These are phyloP conservation scores for Charadrius vociferus DNA, from an alignment of 2,113 vertebrate genomes.

Conservation along the genomic window DNA sequence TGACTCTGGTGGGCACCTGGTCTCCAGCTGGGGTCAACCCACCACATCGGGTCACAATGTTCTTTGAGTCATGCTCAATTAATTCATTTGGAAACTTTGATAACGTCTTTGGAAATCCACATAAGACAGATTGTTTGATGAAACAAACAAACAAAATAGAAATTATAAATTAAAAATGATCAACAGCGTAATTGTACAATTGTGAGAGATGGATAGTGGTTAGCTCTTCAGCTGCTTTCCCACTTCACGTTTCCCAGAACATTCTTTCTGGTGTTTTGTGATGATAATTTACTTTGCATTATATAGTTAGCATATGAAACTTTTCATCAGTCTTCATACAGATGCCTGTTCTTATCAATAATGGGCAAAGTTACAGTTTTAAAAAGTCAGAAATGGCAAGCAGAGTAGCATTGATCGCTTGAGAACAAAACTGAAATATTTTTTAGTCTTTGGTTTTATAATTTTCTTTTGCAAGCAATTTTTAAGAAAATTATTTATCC, in stretches of 20 bases:
- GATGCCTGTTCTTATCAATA: not conserved
- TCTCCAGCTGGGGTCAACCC: not conserved
- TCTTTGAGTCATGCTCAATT: not conserved
- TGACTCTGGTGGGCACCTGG: accelerated
- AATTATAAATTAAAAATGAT: not conserved
- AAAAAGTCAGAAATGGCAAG: not conserved
- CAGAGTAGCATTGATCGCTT: accelerated
- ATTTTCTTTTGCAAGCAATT: not conserved
- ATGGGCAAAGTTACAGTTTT: not conserved
- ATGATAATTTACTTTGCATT: not conserved
- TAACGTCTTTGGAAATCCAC: not conserved
- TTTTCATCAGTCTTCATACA: not conserved
- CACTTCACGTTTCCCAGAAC: not conserved
- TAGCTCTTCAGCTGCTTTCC: not conserved
- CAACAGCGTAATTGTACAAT: not conserved
- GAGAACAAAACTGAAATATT: not conserved
- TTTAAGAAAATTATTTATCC: not conserved
- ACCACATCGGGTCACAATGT: not conserved
- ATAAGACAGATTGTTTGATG: not conserved
- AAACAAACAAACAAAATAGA: not conserved
- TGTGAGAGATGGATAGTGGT: not conserved
- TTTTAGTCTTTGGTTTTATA: not conserved
- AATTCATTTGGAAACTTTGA: not conserved
- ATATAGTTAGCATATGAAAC: not conserved
- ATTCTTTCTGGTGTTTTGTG: not conserved